A percentile compares a stretch with the other conserved stretches of the same genome.
Evolutionary conservation across 2,113 vertebrate species (phyloP).

Genomic region (Trichechus manatus): DNA sequence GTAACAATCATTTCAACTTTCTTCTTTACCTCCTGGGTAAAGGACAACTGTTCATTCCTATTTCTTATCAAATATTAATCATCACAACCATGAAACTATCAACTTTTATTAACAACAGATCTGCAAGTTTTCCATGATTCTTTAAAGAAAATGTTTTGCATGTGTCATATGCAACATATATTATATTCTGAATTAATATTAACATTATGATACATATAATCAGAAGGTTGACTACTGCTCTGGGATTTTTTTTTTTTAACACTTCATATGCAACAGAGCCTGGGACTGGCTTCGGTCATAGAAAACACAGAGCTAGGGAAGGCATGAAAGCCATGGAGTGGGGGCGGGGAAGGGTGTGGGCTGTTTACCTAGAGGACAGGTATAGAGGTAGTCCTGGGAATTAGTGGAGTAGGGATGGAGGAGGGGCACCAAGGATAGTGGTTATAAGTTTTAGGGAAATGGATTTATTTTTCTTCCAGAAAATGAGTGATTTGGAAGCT

Average conservation of each 20-base stretch:
- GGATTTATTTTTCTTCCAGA: neutral
- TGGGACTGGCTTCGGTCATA: no score
- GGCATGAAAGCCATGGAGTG: accelerated
- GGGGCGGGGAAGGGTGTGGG: no score
- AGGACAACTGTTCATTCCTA: accelerated
- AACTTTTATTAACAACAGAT: neutral
- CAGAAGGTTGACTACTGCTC: neutral
- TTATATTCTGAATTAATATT: neutral
- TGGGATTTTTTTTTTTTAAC: neutral
- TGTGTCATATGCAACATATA: accelerated
- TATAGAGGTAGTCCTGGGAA: neutral
- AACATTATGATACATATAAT: accelerated
- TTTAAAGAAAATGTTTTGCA: neutral
- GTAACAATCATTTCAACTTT: accelerated
- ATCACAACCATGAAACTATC: neutral
- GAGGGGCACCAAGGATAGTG: accelerated
- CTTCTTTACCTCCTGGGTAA: neutral
- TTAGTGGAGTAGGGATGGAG: no score
- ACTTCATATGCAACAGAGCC: neutral
- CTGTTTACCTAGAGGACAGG: neutral
- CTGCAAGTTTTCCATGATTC: neutral
- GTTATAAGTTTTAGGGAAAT: neutral
- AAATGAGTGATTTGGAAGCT: neutral
- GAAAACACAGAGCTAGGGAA: neutral
- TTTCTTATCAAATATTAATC: neutral